phyloP scores from a whole-genome alignment of 1,140 invertebrate genomes.

The Myzus persicae region DNA sequence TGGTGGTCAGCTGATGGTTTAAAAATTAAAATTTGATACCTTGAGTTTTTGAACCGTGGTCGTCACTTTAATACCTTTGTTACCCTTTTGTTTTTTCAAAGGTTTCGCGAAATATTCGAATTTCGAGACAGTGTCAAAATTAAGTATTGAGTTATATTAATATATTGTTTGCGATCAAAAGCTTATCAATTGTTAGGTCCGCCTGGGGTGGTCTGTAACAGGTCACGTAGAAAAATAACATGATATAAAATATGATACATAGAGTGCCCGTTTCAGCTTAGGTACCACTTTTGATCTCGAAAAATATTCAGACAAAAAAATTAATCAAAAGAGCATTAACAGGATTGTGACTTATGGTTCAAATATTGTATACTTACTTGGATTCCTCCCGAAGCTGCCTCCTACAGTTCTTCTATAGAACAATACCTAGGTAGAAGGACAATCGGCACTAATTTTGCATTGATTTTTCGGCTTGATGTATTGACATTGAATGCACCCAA shows the following conservation, averaged over 20 bases:
- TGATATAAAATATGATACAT: too few species aligned
- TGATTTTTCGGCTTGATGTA: not conserved
- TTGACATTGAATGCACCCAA: too few species aligned
- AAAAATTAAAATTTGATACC: not conserved
- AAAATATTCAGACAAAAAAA: not conserved
- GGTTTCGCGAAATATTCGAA: not conserved
- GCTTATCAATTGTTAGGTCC: too few species aligned
- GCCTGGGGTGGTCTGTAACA: too few species aligned
- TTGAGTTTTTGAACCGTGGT: not conserved
- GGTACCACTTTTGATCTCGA: too few species aligned
- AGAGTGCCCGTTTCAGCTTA: too few species aligned
- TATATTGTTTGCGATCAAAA: too few species aligned
- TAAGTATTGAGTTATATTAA: too few species aligned
- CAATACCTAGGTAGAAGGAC: too few species aligned
- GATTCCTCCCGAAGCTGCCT: not conserved
- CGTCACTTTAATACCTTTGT: not conserved
- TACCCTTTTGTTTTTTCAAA: not conserved
- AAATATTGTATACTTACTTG: not conserved
- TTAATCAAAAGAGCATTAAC: not conserved
- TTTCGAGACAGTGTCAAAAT: not conserved
- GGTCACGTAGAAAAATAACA: too few species aligned
- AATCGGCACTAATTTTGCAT: not conserved
- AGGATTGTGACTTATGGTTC: not conserved
- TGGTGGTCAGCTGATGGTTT: not conserved
- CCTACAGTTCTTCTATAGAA: too few species aligned